Conservation (phyloP, 2,888 invertebrate genomes). For the Fragum sueziense region DNA sequence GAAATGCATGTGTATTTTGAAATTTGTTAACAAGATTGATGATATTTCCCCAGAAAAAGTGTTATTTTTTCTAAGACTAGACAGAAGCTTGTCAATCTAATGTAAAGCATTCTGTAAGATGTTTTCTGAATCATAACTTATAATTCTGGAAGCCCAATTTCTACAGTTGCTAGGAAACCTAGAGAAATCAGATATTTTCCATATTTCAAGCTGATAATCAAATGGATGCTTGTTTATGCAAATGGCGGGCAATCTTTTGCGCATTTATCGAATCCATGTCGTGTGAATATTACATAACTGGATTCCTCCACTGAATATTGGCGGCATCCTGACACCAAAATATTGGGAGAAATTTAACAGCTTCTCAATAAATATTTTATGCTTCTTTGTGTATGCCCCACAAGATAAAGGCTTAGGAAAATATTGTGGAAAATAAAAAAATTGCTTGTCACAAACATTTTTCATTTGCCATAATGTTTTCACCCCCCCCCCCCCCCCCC, state of each 20-base stretch:
- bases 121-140: neutral
- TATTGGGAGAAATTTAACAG: neutral
- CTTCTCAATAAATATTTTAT: neutral
- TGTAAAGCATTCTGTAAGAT: too few species aligned
- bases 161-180: slow-evolving; percentile 12
- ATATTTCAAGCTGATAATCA: slow-evolving; percentile 6
- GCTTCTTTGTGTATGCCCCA: too few species aligned
- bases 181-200: slow-evolving; percentile 8
- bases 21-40: too few species aligned
- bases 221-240: slow-evolving; percentile 19
- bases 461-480: neutral
- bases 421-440: too few species aligned
- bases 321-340: too few species aligned
- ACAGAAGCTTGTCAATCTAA: too few species aligned
- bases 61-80: too few species aligned
- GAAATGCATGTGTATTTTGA: too few species aligned
- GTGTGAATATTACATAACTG: neutral
- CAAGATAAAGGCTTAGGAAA: too few species aligned
- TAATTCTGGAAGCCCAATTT: neutral
- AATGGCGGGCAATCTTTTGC: neutral
- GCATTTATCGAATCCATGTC: slow-evolving; percentile 4
- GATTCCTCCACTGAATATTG: too few species aligned
- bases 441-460: neutral
- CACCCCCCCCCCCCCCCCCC: too few species aligned
- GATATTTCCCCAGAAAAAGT: too few species aligned